Evolutionary conservation across 2,113 vertebrate genomes (phyloP).

Genomic region (Andinoacara biseriatus): DNA sequence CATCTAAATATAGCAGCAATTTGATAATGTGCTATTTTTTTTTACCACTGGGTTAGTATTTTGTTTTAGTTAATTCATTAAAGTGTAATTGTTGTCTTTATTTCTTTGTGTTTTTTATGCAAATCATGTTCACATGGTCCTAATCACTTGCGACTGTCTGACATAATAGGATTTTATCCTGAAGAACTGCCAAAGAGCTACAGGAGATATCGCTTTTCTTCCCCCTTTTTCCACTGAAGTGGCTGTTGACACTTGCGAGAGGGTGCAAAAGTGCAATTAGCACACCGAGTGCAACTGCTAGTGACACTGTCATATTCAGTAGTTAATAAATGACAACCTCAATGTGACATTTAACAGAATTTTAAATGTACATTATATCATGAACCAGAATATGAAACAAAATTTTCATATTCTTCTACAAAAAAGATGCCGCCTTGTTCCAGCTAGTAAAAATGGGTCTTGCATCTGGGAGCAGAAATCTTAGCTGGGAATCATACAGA

Average conservation of each 20-base stretch:
- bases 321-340: slow-evolving; percentile 23
- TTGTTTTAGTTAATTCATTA: background rate
- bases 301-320: slow-evolving; percentile 51
- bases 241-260: slow-evolving; percentile 66
- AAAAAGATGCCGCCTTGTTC: background rate
- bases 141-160: slow-evolving; percentile 24
- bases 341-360: slow-evolving; percentile 56
- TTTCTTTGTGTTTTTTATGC: background rate
- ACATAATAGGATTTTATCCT: slow-evolving; percentile 35
- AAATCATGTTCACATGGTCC: background rate
- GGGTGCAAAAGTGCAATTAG: slow-evolving; percentile 57
- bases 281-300: slow-evolving; percentile 37
- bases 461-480: no score
- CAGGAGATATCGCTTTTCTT: slow-evolving; percentile 43
- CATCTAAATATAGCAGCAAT: slow-evolving; percentile 3
- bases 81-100: background rate
- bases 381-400: slow-evolving; percentile 9
- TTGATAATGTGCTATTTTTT: background rate
- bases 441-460: background rate
- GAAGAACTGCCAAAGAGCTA: slow-evolving; percentile 55
- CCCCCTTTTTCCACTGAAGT: slow-evolving; percentile 13
- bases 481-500: no score
- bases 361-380: slow-evolving; percentile 30
- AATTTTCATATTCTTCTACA: background rate
- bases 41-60: background rate